These are phyloP conservation scores for Rallus limicola DNA, from an alignment of 2,113 vertebrate genomes.

Conservation along the genomic window DNA sequence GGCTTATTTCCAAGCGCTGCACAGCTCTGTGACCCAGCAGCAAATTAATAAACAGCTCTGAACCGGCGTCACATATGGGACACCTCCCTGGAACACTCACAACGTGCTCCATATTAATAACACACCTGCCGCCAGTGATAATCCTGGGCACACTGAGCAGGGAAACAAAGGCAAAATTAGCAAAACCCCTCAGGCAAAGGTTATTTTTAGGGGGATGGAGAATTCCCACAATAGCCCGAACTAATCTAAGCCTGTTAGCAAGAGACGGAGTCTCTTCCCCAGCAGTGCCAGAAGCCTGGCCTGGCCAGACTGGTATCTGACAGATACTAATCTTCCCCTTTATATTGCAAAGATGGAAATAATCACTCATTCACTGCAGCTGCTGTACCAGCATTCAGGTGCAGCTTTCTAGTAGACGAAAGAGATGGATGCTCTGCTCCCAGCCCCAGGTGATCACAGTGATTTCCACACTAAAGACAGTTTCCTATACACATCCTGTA, in stretches of 20 bases:
- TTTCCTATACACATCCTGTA: background rate
- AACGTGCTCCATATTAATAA: background rate
- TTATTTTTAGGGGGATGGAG: background rate
- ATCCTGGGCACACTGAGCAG: background rate
- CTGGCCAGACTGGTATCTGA: background rate
- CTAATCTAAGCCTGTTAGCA: background rate
- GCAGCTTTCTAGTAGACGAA: background rate
- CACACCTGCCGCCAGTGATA: rapidly evolving
- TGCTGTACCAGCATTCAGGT: background rate
- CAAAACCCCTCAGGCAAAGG: background rate
- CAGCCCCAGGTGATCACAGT: background rate
- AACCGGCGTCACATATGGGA: background rate
- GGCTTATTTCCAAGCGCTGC: background rate
- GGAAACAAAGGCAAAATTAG: background rate
- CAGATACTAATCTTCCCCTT: background rate
- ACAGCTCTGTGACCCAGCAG: background rate
- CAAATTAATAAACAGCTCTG: background rate
- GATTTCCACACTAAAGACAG: background rate
- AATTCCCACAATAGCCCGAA: background rate
- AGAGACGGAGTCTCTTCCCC: background rate
- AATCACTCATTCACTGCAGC: background rate
- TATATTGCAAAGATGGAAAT: background rate
- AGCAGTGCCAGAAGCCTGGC: background rate
- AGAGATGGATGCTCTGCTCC: background rate
- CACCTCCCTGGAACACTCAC: background rate